Base-by-base conservation (phyloP, 2,797 vertebrate genomes). In the Antrozous pallidus region DNA sequence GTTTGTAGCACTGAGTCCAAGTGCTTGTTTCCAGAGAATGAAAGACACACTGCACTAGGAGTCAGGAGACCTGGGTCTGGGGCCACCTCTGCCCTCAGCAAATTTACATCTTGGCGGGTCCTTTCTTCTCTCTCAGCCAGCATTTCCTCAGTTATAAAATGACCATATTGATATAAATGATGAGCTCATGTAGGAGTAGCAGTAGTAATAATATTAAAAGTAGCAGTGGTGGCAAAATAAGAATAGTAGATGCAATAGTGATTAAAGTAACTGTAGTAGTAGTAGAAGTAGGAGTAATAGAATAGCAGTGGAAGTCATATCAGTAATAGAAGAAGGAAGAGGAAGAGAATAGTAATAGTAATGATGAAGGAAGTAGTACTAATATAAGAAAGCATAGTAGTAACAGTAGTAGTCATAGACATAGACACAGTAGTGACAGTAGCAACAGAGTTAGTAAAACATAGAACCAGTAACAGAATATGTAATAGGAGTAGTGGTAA, bases 21-120 rank as follows among this genome's bases (percentile, higher is more conserved):
- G 28, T 2, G 42, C 42, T 2, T 1, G 9, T 2, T 14, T 10
- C n/a, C 0, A 1, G 10, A 47, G 18, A 17, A 38, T 5, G 18
- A 49, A 20, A 70, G 38, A 20, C 33, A 24, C 16, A 16, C 1
- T 12, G 42, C 7, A 24, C 61, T 33, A 0, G 3, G 14, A 56
- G 12, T 49, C 11, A 80, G 91, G 20, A 58, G 33, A 33, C 14
- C 58, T 42, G 3, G 5, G 28, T 79, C 38, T 18, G 8, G 40
- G n/a, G 22, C 58, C 36, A 38, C 20, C 18, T 73, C 33, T 38
- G 8, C 5, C 33, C 12, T 49, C 36, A 31, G n/a, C 6, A 54
- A 36, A n/a, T 70, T 86, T 22, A 42, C 28, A 69, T 58, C 70
- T 83, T 33, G 12, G 6, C 10, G 51, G 17, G 5, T 63, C 63